These are phyloP conservation scores for Zaprionus nigranus DNA, from an alignment of 1,140 invertebrate species.

Conservation along the genomic window DNA sequence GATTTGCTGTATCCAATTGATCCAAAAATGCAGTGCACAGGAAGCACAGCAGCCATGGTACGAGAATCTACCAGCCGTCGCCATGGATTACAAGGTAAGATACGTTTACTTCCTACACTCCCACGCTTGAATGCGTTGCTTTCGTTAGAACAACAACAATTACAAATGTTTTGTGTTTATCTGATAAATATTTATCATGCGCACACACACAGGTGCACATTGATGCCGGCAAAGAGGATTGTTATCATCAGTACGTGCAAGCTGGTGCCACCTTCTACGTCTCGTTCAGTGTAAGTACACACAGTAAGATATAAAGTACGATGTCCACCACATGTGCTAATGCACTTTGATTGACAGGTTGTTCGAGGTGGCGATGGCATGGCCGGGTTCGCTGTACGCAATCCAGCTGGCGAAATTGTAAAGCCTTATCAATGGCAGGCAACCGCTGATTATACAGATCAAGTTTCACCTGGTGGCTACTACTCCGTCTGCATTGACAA, in stretches of 20 bases:
- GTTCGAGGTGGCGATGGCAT: conserved; percentile 95
- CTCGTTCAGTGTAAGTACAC: conserved; percentile 92
- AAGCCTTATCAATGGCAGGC: conserved; percentile 95
- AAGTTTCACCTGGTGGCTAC: conserved; percentile 91
- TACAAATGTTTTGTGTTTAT: conserved; percentile 2
- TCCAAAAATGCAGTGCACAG: conserved; percentile 51
- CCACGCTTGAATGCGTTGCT: background rate
- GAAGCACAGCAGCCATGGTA: conserved; percentile 87
- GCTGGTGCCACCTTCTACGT: conserved; percentile 96
- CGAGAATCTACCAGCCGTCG: conserved; percentile 93
- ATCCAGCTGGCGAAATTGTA: conserved; percentile 93
- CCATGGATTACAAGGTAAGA: conserved; percentile 94
- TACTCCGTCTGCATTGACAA: conserved; percentile 98
- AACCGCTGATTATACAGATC: conserved; percentile 94
- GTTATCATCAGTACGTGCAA: conserved; percentile 96
- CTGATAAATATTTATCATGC: conserved; percentile 13
- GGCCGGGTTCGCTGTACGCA: conserved; percentile 95
- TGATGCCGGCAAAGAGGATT: conserved; percentile 97
- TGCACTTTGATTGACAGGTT: conserved; percentile 86
- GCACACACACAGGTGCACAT: conserved; percentile 88
- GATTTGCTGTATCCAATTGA: conserved; percentile 52
- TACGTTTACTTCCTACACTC: background rate
- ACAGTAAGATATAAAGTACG: background rate
- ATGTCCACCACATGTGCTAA: conserved; percentile 12
- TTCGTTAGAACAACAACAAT: conserved; percentile 20